Evolutionary conservation across 2,113 vertebrate genomes (phyloP).

Genomic region (Campylorhamphus procurvoides): DNA sequence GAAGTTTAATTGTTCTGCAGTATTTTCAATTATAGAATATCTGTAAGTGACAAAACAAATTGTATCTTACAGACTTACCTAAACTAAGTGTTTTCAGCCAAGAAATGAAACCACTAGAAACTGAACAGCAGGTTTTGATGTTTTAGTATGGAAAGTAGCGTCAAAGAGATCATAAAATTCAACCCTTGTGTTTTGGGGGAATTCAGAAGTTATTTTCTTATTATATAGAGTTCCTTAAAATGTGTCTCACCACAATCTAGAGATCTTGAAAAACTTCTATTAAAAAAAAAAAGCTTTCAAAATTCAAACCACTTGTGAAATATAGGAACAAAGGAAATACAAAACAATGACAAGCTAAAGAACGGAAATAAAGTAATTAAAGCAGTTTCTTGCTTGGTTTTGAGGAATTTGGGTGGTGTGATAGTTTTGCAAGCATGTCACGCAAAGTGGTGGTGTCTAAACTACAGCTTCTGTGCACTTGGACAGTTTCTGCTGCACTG

Average conservation of each 20-base stretch:
- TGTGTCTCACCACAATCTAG: neutral
- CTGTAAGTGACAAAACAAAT: neutral
- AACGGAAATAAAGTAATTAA: neutral
- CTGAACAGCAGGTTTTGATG: constrained; percentile 17
- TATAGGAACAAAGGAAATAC: constrained; percentile 16
- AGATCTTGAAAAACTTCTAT: neutral
- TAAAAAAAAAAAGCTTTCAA: neutral
- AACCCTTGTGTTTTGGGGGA: neutral
- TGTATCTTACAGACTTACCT: neutral
- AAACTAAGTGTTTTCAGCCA: neutral
- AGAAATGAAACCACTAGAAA: neutral
- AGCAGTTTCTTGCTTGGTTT: constrained; percentile 2
- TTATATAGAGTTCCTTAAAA: neutral
- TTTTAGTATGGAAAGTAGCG: neutral
- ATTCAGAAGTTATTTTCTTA: constrained; percentile 17
- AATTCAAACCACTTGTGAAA: constrained; percentile 9
- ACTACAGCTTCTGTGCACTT: neutral
- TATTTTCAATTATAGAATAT: neutral
- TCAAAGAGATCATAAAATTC: neutral
- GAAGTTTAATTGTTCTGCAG: neutral
- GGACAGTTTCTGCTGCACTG: neutral
- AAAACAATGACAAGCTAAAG: neutral
- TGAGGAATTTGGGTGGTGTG: constrained; percentile 1
- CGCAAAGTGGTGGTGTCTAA: neutral
- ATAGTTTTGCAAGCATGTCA: neutral